Base-by-base conservation (phyloP, 2,888 invertebrate genomes). In the Hypolimnas misippus region DNA sequence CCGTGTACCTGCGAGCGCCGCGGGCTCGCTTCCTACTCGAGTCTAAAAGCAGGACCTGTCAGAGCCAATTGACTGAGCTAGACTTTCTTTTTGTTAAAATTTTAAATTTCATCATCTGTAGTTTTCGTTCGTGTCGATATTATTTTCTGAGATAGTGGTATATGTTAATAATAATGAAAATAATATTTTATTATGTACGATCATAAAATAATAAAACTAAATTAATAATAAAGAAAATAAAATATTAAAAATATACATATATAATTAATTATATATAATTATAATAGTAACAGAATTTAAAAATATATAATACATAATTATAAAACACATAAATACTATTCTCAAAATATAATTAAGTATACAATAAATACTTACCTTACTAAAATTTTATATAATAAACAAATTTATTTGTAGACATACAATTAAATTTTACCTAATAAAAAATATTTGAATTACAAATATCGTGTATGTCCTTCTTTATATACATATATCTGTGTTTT, bases 11-110 rank as follows among this genome's bases (percentile, higher is more conserved):
- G 68, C 92, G 81, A 63, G 74, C 75, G 50, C 90, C 89, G 61
- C 86, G 84, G 76, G 79, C 76, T 70, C 90, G 79, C 67, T 91
- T 91, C 77, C 88, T 91, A 91, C 89, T 89, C 81, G 90, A 85
- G 80, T 92, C 92, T 89, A 92, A 91, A 80, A 92, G 84, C 86
- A 92, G 90, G 84, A 92, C 92, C 91, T 91, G 92, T 84, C 77
- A 87, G 80, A 82, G 86, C 89, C 90, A 92, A 91, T 89, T 77
- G 49, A 57, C 65, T 71, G 73, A 77, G 63, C 44, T 55, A 50
- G 38, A 54, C 25, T 54, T 46, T 38, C 42, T 44, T 53, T 35
- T 54, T 53, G 25, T 38, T 29, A 29, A 16, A 25, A 46, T 16
- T 77, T 78, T 84, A 74, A 81, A 54, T 59, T 66, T 63, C 44